phyloP scores from a whole-genome alignment of 2,888 invertebrate genomes.

The Acheta domesticus region DNA sequence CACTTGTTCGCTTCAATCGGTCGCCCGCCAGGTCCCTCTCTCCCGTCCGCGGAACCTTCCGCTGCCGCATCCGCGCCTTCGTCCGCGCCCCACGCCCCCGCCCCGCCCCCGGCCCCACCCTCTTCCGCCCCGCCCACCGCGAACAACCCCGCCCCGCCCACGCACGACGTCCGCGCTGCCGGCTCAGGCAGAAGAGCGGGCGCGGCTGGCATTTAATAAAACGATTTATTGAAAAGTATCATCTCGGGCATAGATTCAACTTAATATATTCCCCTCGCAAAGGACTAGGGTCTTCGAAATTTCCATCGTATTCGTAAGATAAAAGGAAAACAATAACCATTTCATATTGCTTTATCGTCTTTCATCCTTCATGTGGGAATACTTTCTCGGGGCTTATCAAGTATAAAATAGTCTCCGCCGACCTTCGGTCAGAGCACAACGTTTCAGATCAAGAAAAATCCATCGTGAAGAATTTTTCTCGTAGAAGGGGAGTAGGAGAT shows the following conservation, averaged over 20 bases:
- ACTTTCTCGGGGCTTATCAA: slow-evolving; percentile 1
- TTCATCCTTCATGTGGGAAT: slow-evolving; percentile 3
- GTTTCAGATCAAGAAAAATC: slow-evolving; percentile 12
- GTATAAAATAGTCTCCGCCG: background rate
- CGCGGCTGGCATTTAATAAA: background rate
- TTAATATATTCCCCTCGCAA: slow-evolving; percentile 9
- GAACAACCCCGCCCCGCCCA: background rate
- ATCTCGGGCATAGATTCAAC: background rate
- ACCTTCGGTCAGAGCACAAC: background rate
- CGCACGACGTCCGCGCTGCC: background rate
- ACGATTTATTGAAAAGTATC: slow-evolving; percentile 18
- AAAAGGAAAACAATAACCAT: slow-evolving; percentile 18
- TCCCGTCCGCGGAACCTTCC: too few species aligned
- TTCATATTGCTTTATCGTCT: slow-evolving; percentile 18
- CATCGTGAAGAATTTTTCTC: slow-evolving; percentile 18
- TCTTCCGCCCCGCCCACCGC: background rate
- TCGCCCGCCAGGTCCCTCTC: too few species aligned
- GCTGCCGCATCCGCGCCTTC: background rate
- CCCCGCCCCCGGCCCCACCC: background rate
- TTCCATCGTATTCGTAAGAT: slow-evolving; percentile 8
- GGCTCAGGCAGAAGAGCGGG: background rate
- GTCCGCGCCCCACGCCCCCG: background rate
- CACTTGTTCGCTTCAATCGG: too few species aligned
- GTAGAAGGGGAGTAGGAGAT: slow-evolving; percentile 5
- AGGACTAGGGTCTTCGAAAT: slow-evolving; percentile 18